These are phyloP conservation scores for Gracilinanus agilis DNA, from an alignment of 2,113 vertebrate species.

Conservation along the genomic window DNA sequence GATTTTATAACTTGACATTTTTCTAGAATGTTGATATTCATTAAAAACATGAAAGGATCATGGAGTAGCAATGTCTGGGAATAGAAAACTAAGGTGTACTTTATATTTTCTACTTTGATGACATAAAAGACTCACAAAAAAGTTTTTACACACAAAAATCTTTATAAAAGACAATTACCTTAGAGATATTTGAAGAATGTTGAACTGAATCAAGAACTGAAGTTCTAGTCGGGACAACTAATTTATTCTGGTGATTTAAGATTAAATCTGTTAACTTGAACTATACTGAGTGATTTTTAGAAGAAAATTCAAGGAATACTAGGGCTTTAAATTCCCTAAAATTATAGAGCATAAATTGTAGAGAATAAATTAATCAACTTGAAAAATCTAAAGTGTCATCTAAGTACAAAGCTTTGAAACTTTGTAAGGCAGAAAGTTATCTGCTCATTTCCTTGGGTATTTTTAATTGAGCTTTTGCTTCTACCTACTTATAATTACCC, in stretches of 20 bases:
- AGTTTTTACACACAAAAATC: background rate
- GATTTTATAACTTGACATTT: background rate
- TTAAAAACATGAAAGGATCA: background rate
- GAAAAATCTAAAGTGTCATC: background rate
- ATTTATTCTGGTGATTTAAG: background rate
- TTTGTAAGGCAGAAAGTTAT: too few species aligned
- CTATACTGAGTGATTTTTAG: background rate
- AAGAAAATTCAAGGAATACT: background rate
- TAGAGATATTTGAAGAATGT: background rate
- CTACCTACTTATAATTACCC: too few species aligned
- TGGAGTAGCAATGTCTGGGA: background rate
- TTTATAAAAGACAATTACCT: background rate
- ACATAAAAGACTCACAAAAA: background rate
- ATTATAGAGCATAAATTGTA: background rate
- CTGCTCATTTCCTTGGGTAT: too few species aligned
- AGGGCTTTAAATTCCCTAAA: background rate
- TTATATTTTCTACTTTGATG: background rate
- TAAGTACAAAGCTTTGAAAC: background rate
- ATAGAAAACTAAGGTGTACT: background rate
- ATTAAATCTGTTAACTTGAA: background rate
- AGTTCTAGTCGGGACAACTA: background rate
- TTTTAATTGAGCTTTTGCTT: too few species aligned
- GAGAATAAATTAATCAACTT: background rate
- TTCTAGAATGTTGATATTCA: background rate
- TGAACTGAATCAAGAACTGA: background rate